Evolutionary conservation across 2,888 invertebrate genomes (phyloP).

Genomic region (Aradus depressus): DNA sequence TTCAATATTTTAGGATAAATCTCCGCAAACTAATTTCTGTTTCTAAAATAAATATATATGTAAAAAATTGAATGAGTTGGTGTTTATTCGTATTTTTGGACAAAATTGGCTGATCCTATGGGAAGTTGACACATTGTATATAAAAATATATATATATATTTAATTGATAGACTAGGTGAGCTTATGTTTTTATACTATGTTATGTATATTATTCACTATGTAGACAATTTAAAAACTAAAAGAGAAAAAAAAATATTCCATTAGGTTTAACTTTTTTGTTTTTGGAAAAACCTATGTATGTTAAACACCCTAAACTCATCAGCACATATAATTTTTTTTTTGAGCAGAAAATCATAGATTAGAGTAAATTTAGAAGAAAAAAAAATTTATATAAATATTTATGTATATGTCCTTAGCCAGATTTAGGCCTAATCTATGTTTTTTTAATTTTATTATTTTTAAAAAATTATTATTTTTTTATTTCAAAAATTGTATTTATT

Average conservation of each 20-base stretch:
- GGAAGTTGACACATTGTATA: no score
- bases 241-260: constrained; percentile 12
- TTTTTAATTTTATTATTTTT: no score
- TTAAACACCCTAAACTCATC: constrained; percentile 13
- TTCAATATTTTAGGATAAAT: no score
- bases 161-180: constrained; percentile 16
- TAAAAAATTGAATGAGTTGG: no score
- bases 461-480: constrained; percentile 4
- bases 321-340: constrained; percentile 12
- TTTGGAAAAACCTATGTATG: constrained; percentile 13
- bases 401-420: constrained; percentile 8
- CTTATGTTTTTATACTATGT: constrained; percentile 17
- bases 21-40: no score
- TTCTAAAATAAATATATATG: no score
- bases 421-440: constrained; percentile 14
- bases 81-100: no score
- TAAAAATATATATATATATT: no score
- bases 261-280: constrained; percentile 7
- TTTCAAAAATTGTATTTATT: no score
- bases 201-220: constrained; percentile 17
- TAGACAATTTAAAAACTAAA: constrained; percentile 14
- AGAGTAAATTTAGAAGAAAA: constrained; percentile 11
- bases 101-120: no score
- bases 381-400: constrained; percentile 9
- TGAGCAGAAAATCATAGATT: constrained; percentile 4